Base-by-base conservation (phyloP, 2,797 vertebrate genomes). In the Bradypus variegatus region DNA sequence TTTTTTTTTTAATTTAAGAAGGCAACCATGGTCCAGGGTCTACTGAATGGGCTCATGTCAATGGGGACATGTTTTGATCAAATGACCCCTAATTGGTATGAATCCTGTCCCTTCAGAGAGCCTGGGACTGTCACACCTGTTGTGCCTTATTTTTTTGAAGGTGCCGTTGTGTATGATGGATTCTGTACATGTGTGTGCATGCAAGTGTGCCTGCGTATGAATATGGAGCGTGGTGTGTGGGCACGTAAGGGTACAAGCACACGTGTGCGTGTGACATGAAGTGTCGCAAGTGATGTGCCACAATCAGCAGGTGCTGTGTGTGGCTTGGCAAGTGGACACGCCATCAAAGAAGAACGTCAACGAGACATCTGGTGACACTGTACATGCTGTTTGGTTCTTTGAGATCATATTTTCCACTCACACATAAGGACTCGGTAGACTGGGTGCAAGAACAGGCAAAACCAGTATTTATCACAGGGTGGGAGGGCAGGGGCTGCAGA, bases 61-160 rank as follows among this genome's bases (percentile, higher is more conserved):
- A 1, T 9, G 23, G 55, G 41, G 78, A 65, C 13, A 8, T 2
- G 8, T 58, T 70, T 75, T 38, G 50, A 70, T 67, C 84, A 67
- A 75, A 60, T 27, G 76, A 29, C 38, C 45, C 62, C 41, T 50
- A 36, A 31, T 1, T 53, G 16, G 94, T 95, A 88, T 65, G 94
- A 95, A 94, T 95, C 89, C 93, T 95, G 82, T 94, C 50, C 77
- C 33, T 83, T 67, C 48, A 60, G 81, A 67, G 73, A 80, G 25
- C 21, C 38, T 33, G 25, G 48, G 60, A 94, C 93, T 96, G 97
- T 96, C 96, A 96, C 94, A 78, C 67, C 91, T 93, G 92, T 90
- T 94, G 93, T 87, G 93, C 93, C 96, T 96, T 96, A 94, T 92
- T 93, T 92, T 93, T 91, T 86, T 53, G 41, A 83, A 62, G 94